Percentiles rank a stretch among this genome's conserved stretches.
Conservation (phyloP, 2,888 invertebrate genomes). For the Oligia strigilis region DNA sequence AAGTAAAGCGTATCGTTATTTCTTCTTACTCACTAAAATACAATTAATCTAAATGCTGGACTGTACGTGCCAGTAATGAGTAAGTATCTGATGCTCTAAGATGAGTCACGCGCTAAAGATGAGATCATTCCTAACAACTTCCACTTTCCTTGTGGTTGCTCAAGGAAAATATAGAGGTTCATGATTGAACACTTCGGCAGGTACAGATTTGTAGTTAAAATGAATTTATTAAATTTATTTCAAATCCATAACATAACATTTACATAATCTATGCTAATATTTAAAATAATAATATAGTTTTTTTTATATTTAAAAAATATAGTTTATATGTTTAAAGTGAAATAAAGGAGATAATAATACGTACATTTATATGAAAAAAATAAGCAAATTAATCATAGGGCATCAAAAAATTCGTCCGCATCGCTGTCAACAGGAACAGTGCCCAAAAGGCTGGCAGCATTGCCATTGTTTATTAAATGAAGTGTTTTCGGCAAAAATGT, state of each 20-base stretch:
- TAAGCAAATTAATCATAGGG: too few species aligned
- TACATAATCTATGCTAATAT: too few species aligned
- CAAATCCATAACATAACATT: too few species aligned
- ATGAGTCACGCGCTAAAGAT: conserved; percentile 34
- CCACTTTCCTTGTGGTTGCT: conserved; percentile 5
- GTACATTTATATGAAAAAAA: too few species aligned
- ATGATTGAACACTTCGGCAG: not conserved
- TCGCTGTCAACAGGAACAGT: too few species aligned
- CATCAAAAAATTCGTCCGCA: too few species aligned
- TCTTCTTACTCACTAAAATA: not conserved
- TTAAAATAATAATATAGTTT: too few species aligned
- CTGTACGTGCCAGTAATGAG: conserved; percentile 16
- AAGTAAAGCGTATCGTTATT: not conserved
- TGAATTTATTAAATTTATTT: not conserved
- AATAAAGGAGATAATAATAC: too few species aligned
- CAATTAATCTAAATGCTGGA: not conserved
- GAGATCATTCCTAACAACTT: conserved; percentile 18
- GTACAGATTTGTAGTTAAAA: not conserved
- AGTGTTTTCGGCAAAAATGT: not conserved
- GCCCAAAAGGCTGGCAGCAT: too few species aligned
- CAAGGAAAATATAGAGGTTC: not conserved
- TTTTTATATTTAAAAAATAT: too few species aligned
- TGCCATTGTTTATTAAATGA: not conserved
- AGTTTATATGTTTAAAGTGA: too few species aligned
- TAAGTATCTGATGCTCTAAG: not conserved